Base-by-base conservation (phyloP, 2,797 vertebrate genomes). In the Hypotaenidia philippensis region DNA sequence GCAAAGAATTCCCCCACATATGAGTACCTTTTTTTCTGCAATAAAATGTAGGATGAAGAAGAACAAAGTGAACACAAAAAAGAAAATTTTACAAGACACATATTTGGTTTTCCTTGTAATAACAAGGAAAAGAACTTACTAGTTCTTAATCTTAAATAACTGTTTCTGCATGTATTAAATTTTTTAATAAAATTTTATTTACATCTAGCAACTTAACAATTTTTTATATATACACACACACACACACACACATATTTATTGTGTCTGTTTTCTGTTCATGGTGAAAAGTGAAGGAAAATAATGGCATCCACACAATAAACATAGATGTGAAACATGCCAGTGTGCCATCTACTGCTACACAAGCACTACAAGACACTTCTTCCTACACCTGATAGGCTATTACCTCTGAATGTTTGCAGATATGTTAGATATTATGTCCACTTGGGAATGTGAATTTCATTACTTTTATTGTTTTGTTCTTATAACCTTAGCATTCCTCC, bases 401-500 rank as follows among this genome's bases (percentile, higher is more conserved):
- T 69, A 38, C 52, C 45, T 86, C 66, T 47, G 29, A 83, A 74
- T 71, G n/a, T 25, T 40, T 19, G 23, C 4, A 77, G 6, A 3
- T 52, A 23, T 23, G 18, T 34, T n/a, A 76, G 8, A 22, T 49
- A 65, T 44, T 56, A 74, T 11, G 81, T 23, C 13, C 45, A 56
- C 38, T 15, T 1, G 4, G 27, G 88, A 78, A 89, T 14, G 4
- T 40, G 55, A 64, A 88, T 76, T 90, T 87, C 38, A 29, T 88
- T 18, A 87, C 36, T 79, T 87, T 31, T 47, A 63, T 6, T 8
- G 1, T 70, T 94, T 82, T 87, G 38, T 77, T 64, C 72, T 84
- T 89, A 78, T 47, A 95, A 86, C 27, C 36, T 83, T 79, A 88
- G 83, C 45, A 85, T 69, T 93, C 69, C 55, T 87, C 71, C 57